A percentile compares a stretch with the other conserved stretches of the same genome.
These are phyloP conservation scores for Collichthys lucidus DNA, from an alignment of 2,113 vertebrate genomes.

Conservation along the genomic window DNA sequence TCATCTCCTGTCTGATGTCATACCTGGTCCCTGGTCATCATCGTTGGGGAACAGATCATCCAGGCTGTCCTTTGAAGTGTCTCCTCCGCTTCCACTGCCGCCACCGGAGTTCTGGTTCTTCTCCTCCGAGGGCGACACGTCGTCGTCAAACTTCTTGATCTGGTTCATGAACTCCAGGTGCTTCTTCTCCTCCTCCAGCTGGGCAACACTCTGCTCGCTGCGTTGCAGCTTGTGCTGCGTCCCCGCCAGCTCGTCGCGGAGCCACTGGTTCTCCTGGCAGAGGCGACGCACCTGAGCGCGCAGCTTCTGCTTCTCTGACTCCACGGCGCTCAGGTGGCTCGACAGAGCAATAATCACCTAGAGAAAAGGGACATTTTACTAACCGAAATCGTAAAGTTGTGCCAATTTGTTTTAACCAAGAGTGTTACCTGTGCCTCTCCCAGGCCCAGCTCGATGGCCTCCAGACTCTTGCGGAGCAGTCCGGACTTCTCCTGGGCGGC, in stretches of 20 bases:
- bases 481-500: slow-evolving; percentile 88
- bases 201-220: slow-evolving; percentile 92
- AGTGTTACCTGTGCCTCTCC: slow-evolving; percentile 84
- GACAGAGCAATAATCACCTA: slow-evolving; percentile 93
- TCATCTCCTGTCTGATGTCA: slow-evolving; percentile 12
- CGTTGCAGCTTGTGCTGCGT: slow-evolving; percentile 92
- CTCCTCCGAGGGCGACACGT: slow-evolving; percentile 84
- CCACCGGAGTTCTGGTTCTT: slow-evolving; percentile 64
- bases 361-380: too few relatives aligned
- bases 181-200: slow-evolving; percentile 94
- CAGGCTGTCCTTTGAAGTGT: slow-evolving; percentile 87
- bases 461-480: slow-evolving; percentile 89
- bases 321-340: slow-evolving; percentile 89
- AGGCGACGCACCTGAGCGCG: slow-evolving; percentile 90
- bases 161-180: slow-evolving; percentile 95
- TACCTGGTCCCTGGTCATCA: slow-evolving; percentile 90
- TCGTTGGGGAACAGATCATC: slow-evolving; percentile 92
- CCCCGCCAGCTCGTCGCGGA: slow-evolving; percentile 89
- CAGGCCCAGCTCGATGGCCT: slow-evolving; percentile 91
- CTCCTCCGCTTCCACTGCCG: slow-evolving; percentile 56
- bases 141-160: slow-evolving; percentile 91
- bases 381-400: too few relatives aligned
- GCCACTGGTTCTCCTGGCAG: slow-evolving; percentile 94
- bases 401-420: background rate
- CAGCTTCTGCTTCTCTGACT: slow-evolving; percentile 94